Conservation (phyloP, 2,888 invertebrate genomes). For the Balanococcus diminutus region DNA sequence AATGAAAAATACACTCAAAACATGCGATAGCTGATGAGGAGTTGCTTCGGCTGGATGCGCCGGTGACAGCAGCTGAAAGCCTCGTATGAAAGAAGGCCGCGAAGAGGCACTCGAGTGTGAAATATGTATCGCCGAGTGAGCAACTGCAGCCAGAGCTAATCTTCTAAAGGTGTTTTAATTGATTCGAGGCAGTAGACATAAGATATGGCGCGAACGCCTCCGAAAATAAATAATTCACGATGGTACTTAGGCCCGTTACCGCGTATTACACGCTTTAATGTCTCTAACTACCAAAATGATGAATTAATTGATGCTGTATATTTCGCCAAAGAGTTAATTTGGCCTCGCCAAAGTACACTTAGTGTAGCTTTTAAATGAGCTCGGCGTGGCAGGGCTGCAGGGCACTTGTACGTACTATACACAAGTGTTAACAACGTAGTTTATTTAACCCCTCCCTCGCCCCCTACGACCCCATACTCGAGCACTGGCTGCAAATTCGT, state of each 20-base stretch:
- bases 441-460: neutral
- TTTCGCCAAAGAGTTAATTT: constrained; percentile 12
- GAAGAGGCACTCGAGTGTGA: neutral
- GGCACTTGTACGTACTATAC: neutral
- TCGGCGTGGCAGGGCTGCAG: too few species aligned
- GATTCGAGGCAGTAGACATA: neutral
- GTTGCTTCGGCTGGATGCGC: neutral
- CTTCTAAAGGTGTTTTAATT: neutral
- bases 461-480: neutral
- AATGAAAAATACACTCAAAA: neutral
- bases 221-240: neutral
- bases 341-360: neutral
- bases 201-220: neutral
- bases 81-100: neutral
- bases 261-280: too few species aligned
- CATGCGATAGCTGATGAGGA: neutral
- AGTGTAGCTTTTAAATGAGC: neutral
- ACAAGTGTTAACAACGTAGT: neutral
- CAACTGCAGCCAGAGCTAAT: neutral
- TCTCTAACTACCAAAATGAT: neutral
- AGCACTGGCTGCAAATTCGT: neutral
- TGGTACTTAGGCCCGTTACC: neutral
- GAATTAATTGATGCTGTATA: neutral
- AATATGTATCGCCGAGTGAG: neutral
- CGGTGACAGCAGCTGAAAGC: neutral